These are phyloP conservation scores for Tupiocoris notatus DNA, from an alignment of 2,888 invertebrate species.

Conservation along the genomic window DNA sequence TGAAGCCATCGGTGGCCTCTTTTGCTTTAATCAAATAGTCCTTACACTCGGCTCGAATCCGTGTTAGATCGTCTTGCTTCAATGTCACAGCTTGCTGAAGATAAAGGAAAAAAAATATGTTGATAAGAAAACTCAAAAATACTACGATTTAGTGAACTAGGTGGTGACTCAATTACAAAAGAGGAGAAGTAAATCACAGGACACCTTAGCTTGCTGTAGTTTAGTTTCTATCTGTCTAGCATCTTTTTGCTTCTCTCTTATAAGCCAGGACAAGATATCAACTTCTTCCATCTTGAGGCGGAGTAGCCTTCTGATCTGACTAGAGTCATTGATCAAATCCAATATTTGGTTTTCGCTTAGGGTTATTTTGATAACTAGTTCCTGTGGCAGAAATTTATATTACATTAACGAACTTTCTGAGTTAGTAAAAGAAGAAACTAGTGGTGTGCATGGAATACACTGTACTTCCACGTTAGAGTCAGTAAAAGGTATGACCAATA, in stretches of 20 bases:
- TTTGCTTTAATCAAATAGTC: constrained; percentile 60
- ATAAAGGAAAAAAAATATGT: neutral
- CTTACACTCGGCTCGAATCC: constrained; percentile 56
- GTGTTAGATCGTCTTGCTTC: constrained; percentile 50
- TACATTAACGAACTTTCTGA: too few relatives aligned
- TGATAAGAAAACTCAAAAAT: too few relatives aligned
- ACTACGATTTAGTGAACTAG: too few relatives aligned
- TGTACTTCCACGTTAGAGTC: too few relatives aligned
- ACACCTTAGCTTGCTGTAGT: neutral
- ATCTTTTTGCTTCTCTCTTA: constrained; percentile 17
- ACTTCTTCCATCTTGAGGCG: constrained; percentile 17
- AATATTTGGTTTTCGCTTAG: neutral
- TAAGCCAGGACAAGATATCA: constrained; percentile 2
- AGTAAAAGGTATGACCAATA: too few relatives aligned
- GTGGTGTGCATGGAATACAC: too few relatives aligned
- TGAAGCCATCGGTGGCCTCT: constrained; percentile 58
- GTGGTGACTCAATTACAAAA: too few relatives aligned
- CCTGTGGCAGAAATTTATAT: too few relatives aligned
- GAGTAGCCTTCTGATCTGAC: neutral
- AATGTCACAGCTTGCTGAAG: neutral
- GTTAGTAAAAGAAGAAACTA: too few relatives aligned
- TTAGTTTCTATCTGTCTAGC: constrained; percentile 1
- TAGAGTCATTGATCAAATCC: neutral
- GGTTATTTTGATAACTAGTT: neutral
- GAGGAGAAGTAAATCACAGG: neutral